Evolutionary conservation across 2,113 vertebrate genomes (phyloP).

Genomic region (Pantherophis guttatus): DNA sequence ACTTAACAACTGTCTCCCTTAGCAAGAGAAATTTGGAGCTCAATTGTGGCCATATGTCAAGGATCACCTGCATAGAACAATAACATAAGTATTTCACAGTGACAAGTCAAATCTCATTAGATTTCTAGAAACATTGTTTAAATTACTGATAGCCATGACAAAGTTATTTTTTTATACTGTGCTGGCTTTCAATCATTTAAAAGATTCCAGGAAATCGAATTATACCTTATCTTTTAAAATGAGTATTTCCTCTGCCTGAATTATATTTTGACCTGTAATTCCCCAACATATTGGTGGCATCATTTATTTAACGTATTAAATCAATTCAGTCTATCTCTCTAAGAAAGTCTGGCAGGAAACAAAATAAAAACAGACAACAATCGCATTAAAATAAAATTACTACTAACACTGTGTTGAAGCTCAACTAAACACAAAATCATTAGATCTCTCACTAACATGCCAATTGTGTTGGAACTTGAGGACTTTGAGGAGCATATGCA

Average conservation of each 20-base stretch:
- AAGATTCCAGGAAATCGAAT: background rate
- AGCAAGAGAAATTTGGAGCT: too few species aligned
- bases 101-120: background rate
- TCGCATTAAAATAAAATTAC: background rate
- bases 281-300: background rate
- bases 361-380: background rate
- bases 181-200: slow-evolving; percentile 1
- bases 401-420: background rate
- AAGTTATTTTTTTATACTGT: background rate
- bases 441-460: background rate
- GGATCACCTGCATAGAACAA: background rate
- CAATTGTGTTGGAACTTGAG: background rate
- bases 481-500: background rate
- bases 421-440: background rate
- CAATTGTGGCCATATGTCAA: too few species aligned
- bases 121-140: background rate
- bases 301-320: background rate
- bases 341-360: background rate
- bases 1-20: too few species aligned
- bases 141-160: background rate
- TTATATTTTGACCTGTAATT: background rate
- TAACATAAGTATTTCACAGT: background rate
- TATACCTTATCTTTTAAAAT: background rate
- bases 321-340: background rate
- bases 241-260: background rate